Evolutionary conservation across 2,888 invertebrate species (phyloP), one percentile per base, ranked within the genome.

Genomic region (Yponomeuta sedellus): DNA sequence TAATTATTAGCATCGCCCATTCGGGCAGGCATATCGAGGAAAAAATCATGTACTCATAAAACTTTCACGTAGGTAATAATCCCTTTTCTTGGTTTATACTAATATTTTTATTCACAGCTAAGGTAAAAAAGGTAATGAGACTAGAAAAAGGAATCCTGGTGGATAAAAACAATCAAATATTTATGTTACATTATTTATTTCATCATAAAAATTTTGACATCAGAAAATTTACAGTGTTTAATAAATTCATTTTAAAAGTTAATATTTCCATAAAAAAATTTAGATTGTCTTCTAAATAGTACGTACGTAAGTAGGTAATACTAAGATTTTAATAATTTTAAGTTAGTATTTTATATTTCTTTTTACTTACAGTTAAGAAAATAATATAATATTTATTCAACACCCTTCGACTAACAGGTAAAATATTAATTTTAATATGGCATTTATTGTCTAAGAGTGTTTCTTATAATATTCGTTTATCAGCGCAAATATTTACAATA

Each of bases 381-480:
- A 59, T 25, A 59, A 12, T 39, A 12, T 39, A 57, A 40, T 16
- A 52, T 71, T 16, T 52, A 52, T 52, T 12, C 16, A 68, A 71
- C 71, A 72, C 72, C 70, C 70, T 72, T 71, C 64, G 61, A 70
- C 69, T 70, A 72, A 71, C 71, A 74, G 68, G 73, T 80, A 78
- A 81, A 67, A 69, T 76, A 79, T 80, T 79, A 63, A 39, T 40
- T 20, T 77, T 90, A 90, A 90, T 90, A 90, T 90, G 90, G 90
- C 90, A 88, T 86, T 87, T 79, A 78, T 52, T 77, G 74, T 77
- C 77, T 76, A 79, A 80, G 83, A 78, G 76, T 74, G 67, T 64
- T 66, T 70, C 44, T 66, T 52, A 52, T 16, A 52, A 70, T 75
- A 74, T 76, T 68, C 71, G 75, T 69, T 73, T 71, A 72, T 67